Conservation (phyloP, 2,888 invertebrate genomes). For the Hypena proboscidalis region DNA sequence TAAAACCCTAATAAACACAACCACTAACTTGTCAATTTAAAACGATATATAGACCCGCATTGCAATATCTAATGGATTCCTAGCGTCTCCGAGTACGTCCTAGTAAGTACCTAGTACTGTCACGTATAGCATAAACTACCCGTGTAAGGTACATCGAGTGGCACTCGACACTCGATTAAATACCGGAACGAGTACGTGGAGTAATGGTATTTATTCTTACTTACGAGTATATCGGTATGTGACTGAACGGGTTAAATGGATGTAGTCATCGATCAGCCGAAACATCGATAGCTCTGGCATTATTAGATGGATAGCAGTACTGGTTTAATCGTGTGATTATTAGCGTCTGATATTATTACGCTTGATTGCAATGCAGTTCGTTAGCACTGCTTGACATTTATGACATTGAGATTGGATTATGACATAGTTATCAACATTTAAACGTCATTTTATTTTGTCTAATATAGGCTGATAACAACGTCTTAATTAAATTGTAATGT, state of each 20-base stretch:
- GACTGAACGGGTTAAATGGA: neutral
- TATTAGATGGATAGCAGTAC: too few relatives aligned
- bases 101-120: slow-evolving; percentile 17
- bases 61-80: slow-evolving; percentile 8
- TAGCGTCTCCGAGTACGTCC: slow-evolving; percentile 11
- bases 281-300: too few relatives aligned
- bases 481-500: too few relatives aligned
- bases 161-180: slow-evolving; percentile 23
- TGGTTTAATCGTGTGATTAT: too few relatives aligned
- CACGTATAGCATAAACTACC: slow-evolving; percentile 20
- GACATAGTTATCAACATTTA: too few relatives aligned
- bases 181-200: neutral
- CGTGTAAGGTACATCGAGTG: slow-evolving; percentile 13
- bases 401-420: too few relatives aligned
- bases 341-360: too few relatives aligned
- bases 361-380: too few relatives aligned
- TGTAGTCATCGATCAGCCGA: neutral
- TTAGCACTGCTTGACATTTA: too few relatives aligned
- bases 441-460: too few relatives aligned
- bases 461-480: too few relatives aligned
- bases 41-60: neutral
- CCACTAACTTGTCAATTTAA: neutral
- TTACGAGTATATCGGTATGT: neutral
- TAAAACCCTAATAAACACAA: too few relatives aligned
- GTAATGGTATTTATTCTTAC: neutral